Evolutionary conservation across 2,797 vertebrate species (phyloP).

Genomic region (Acrossocheilus fasciatus): DNA sequence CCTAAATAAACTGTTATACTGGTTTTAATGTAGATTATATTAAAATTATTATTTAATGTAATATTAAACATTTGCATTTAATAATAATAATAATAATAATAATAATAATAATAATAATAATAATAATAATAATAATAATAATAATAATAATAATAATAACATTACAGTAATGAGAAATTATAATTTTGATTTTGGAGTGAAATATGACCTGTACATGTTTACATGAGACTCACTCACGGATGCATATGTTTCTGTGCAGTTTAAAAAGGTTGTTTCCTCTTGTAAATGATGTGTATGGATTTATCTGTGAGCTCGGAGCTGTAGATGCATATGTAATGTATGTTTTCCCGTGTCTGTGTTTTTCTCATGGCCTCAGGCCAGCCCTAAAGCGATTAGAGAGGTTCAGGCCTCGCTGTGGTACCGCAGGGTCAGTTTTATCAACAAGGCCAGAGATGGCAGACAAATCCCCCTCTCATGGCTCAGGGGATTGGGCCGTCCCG

Average conservation of each 20-base stretch:
- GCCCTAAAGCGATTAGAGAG: constrained; percentile 65
- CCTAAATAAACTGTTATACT: too few relatives aligned
- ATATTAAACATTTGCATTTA: too few relatives aligned
- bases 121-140: background rate
- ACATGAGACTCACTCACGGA: background rate
- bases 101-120: background rate
- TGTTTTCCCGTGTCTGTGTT: background rate
- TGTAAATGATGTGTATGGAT: background rate
- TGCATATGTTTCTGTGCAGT: background rate
- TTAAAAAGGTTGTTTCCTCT: background rate
- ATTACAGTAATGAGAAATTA: background rate
- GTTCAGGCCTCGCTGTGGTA: constrained; percentile 64
- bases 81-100: too few relatives aligned
- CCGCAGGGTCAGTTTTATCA: constrained; percentile 61
- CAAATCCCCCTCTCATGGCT: constrained; percentile 43
- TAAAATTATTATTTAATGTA: too few relatives aligned
- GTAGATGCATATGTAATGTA: constrained; percentile 1
- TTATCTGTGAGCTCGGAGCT: background rate
- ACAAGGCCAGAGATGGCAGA: constrained; percentile 65
- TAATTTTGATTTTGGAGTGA: background rate
- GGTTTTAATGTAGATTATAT: too few relatives aligned
- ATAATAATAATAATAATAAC: background rate
- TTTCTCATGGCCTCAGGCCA: constrained; percentile 49
- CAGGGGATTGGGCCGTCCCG: constrained; percentile 53
- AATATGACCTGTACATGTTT: background rate